Conservation (phyloP, 1,140 invertebrate genomes). For the Steinernema khuongi region DNA sequence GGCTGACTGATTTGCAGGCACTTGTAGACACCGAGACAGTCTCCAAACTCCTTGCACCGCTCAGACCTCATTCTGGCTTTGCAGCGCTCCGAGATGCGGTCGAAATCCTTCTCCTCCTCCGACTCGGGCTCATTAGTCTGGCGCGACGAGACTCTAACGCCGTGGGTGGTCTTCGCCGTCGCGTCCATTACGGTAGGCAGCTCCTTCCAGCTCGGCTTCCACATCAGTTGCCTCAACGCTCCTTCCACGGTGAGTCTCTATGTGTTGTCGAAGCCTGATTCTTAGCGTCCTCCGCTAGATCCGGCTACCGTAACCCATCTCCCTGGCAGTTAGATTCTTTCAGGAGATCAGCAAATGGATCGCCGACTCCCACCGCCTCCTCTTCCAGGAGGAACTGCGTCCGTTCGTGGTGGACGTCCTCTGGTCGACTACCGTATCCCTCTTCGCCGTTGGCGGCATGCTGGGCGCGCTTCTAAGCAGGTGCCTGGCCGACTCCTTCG, state of each 20-base stretch:
- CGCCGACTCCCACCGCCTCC: neutral
- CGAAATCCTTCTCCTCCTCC: neutral
- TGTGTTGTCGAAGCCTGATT: too few species aligned
- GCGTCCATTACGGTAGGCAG: neutral
- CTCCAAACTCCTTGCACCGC: neutral
- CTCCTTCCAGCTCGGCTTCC: neutral
- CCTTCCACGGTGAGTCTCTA: neutral
- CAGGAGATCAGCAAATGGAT: neutral
- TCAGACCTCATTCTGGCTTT: neutral
- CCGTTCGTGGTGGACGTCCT: neutral
- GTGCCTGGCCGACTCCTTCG: neutral
- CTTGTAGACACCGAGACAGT: neutral
- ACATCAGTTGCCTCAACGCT: neutral
- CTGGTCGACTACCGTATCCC: neutral
- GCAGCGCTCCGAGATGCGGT: constrained; percentile 6
- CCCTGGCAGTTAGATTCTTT: too few species aligned
- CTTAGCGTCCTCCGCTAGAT: too few species aligned
- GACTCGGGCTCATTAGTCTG: neutral
- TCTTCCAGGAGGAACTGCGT: neutral
- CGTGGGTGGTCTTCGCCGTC: neutral
- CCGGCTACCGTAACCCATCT: too few species aligned
- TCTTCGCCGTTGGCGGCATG: constrained; percentile 4
- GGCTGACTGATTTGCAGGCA: too few species aligned
- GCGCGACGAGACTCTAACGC: neutral
- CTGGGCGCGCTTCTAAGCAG: neutral